phyloP scores from a whole-genome alignment of 1,140 invertebrate species.

The Penaeus chinensis region DNA sequence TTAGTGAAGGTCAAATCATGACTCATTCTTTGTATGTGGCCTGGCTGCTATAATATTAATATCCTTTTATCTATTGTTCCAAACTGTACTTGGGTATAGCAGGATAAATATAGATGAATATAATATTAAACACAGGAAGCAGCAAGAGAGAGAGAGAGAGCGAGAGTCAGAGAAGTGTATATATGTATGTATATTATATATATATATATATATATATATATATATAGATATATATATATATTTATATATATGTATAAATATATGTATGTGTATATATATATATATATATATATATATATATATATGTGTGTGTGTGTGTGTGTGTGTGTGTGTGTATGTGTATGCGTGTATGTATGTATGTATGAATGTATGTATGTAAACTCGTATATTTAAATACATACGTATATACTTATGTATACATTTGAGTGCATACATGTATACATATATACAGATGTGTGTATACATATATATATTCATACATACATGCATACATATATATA shows the following conservation, averaged over 20 bases:
- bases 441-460: no score
- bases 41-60: not conserved
- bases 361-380: not conserved
- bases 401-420: conserved; percentile 1
- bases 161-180: not conserved
- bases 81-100: not conserved
- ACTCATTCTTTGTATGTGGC: not conserved
- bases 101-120: not conserved
- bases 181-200: not conserved
- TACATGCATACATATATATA: no score
- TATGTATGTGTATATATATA: not conserved
- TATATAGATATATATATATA: not conserved
- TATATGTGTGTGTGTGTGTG: not conserved
- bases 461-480: no score
- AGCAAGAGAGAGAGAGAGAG: not conserved
- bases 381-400: not conserved
- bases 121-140: not conserved
- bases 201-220: not conserved
- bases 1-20: not conserved
- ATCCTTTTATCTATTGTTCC: not conserved
- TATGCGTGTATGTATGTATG: not conserved
- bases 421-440: no score
- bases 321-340: not conserved
- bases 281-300: not conserved
- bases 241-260: not conserved